A percentile compares a stretch with the other conserved stretches of the same genome.
These are phyloP conservation scores for Coracopsis vasa DNA, from an alignment of 2,113 vertebrate species.

Conservation along the genomic window DNA sequence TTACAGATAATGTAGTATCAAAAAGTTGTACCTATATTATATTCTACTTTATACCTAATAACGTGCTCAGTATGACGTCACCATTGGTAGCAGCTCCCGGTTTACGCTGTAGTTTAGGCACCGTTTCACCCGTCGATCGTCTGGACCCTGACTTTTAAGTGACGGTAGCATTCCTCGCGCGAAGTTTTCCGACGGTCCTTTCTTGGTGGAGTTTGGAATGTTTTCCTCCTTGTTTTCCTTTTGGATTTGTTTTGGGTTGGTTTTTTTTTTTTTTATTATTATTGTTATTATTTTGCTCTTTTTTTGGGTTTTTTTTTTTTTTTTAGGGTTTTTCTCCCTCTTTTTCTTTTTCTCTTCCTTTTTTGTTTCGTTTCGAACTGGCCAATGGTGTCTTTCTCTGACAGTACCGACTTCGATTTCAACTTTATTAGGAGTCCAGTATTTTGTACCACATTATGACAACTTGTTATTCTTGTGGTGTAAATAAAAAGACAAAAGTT, in stretches of 20 bases:
- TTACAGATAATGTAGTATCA: constrained; percentile 60
- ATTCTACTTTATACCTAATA: constrained; percentile 57
- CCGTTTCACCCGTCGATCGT: constrained; percentile 55
- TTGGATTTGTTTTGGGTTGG: neutral
- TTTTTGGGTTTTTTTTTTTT: neutral
- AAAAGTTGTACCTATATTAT: constrained; percentile 59
- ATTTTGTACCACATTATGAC: constrained; percentile 80
- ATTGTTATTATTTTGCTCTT: neutral
- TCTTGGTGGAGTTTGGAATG: constrained; percentile 65
- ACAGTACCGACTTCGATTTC: constrained; percentile 72
- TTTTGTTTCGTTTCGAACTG: constrained; percentile 56
- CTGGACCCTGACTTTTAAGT: constrained; percentile 70
- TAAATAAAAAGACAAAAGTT: constrained; percentile 83
- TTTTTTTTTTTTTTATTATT: neutral
- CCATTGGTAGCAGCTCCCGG: constrained; percentile 54
- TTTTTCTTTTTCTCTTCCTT: neutral
- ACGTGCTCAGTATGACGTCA: constrained; percentile 52
- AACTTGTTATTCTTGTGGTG: constrained; percentile 85
- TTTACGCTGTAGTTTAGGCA: constrained; percentile 63
- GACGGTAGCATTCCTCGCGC: constrained; percentile 72
- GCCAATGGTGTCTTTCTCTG: constrained; percentile 74
- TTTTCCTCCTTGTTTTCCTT: constrained; percentile 41
- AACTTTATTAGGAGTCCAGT: constrained; percentile 80
- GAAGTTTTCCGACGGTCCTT: constrained; percentile 51
- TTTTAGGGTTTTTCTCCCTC: neutral